Evolutionary conservation across 1,140 invertebrate species (phyloP), one percentile per base, ranked within the genome.

Genomic region (Lepidostoma basale): DNA sequence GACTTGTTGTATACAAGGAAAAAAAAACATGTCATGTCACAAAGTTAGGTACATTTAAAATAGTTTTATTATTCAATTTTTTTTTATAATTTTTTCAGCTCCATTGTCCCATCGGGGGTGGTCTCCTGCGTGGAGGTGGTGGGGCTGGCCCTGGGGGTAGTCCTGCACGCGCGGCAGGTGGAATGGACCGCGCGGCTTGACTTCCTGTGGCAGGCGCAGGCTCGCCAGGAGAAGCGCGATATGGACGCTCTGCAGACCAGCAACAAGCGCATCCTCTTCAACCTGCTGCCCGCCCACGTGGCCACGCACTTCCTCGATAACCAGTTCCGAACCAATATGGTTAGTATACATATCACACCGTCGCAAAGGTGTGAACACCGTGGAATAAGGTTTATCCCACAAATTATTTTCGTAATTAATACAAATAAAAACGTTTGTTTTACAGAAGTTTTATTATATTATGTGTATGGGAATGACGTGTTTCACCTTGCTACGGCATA

Each of bases 281-380:
- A 98, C 82, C 87, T 98, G 69, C 84, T 98, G 36, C 96, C 96
- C 4, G 88, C 91, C 56, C 95, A 97, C 82, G 96, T 98, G 33
- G 95, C 95, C 30, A 92, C 91, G 23, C 94, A 97, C 81, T 98
- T 96, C 77, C 83, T 98, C 54, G 92, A 94, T 81, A 92, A 92
- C 77, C 92, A 94, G 82, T 93, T 93, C 78, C 85, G 91, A 59
- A 92, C 88, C 72, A 93, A 95, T 78, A 93, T 94, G 92, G 92
- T 93, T 54, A 54, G 49, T 28, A 23, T 30, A 20, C 33, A 36
- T n/a, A 36, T 36, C 6, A 6, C 33, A 36, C n/a, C 33, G 33
- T 36, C n/a, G 33, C 33, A 36, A 8, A 36, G 33, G 33, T 36
- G n/a, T 6, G 6, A 36, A 36, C 33, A 8, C n/a, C 33, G n/a